Percentiles rank a stretch among this genome's conserved stretches.
These are phyloP conservation scores for Dromiciops gliroides DNA, from an alignment of 2,113 vertebrate species.

Conservation along the genomic window DNA sequence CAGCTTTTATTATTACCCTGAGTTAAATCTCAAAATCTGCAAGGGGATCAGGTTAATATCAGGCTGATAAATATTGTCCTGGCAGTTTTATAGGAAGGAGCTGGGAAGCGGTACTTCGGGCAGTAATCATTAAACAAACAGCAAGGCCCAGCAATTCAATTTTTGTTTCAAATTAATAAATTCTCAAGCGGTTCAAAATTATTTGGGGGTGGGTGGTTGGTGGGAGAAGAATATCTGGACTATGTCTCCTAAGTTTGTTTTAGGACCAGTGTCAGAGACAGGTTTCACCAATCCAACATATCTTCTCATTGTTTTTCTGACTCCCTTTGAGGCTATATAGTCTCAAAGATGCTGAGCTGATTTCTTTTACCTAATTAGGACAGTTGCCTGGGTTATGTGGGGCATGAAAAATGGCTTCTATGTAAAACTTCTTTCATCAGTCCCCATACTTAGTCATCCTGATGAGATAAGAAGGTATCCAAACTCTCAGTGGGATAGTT, in stretches of 20 bases:
- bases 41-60: neutral
- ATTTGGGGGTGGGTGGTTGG: neutral
- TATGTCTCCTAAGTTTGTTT: neutral
- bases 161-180: conserved; percentile 17
- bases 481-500: neutral
- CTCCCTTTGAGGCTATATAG: neutral
- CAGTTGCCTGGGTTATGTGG: neutral
- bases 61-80: neutral
- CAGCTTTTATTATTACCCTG: neutral
- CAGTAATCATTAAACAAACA: neutral
- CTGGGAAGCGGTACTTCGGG: neutral
- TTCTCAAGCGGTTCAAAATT: neutral
- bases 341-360: neutral
- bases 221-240: neutral
- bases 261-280: neutral
- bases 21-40: neutral
- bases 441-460: neutral
- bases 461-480: neutral
- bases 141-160: neutral
- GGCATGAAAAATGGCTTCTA: neutral
- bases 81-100: neutral
- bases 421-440: neutral
- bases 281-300: neutral
- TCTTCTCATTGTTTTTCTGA: neutral
- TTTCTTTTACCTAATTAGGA: neutral